Evolutionary conservation across 2,113 vertebrate species (phyloP).

Genomic region (Thalassarche chlororhynchos): DNA sequence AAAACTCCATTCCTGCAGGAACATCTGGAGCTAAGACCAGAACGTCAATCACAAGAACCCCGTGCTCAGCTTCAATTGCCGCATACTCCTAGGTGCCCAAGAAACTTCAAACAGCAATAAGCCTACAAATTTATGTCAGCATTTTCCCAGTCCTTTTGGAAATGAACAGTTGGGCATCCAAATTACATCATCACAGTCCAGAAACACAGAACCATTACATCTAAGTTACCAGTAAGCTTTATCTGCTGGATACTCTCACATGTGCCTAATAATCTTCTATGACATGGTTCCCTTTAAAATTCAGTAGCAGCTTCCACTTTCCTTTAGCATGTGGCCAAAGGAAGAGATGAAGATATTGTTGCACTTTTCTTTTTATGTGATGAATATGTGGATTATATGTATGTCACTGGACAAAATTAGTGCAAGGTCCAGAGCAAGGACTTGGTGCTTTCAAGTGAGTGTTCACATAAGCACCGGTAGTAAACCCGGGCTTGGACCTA

Average conservation of each 20-base stretch:
- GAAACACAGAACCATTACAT: background rate
- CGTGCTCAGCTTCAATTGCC: background rate
- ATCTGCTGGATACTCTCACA: background rate
- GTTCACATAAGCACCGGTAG: accelerated
- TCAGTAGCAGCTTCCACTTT: background rate
- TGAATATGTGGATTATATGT: background rate
- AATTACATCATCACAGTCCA: background rate
- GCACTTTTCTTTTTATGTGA: background rate
- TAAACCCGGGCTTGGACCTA: background rate
- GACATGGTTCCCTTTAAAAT: background rate
- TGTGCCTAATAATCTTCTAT: background rate
- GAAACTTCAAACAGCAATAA: background rate
- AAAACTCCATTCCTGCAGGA: background rate
- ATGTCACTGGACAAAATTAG: background rate
- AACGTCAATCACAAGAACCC: background rate
- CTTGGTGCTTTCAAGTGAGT: background rate
- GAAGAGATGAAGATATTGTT: background rate
- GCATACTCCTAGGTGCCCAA: background rate
- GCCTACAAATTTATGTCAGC: background rate
- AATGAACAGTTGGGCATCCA: background rate
- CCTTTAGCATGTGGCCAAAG: background rate
- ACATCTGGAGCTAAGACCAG: background rate
- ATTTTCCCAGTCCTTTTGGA: background rate
- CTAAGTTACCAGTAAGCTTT: background rate
- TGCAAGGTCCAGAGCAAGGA: background rate